Base-by-base conservation (phyloP, 2,888 invertebrate species). In the Didymodactylos carnosus region DNA sequence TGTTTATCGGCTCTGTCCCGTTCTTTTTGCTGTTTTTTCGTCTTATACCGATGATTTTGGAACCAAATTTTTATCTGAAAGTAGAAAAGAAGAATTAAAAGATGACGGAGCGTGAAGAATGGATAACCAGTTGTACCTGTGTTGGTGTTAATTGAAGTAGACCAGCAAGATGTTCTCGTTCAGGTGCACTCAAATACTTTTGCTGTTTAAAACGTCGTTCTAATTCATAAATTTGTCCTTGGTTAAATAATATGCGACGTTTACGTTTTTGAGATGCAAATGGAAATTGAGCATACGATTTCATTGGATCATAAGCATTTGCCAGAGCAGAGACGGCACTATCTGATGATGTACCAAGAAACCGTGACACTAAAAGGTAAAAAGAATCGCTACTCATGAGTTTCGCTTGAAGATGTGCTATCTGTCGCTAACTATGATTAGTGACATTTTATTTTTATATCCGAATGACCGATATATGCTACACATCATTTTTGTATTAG, bases 181-280 rank as follows among this genome's bases (percentile, higher is more conserved):
- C 95, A 0, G 94, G 95, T 29, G 94, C 95, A 77, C 94, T 94
- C 80, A 95, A 88, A 86, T 95, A 95, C 85, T 94, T 91, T 86
- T 95, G 94, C 85, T 94, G 94, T 84, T 94, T 92, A 86, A 95
- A 95, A 84, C 94, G 87, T 84, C 94, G 88, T 85, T 95, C 95
- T 82, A 95, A 85, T 85, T 95, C 94, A 86, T 94, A 95, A 75
- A 94, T 94, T 88, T 95, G 95, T 79, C 94, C 94, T 85, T 95
- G 94, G 75, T 94, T 94, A 87, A 95, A 95, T 79, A 95, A 89
- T 77, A 95, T 94, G 79, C 95, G 87, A 79, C 95, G 87, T 86
- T 95, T 95, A 82, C 94, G 86, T 73, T 80, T 81, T 78, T 69
- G 43, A 23, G 73, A 73, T 49, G 49, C 69, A 70, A 69, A 73